Evolutionary conservation across 2,797 vertebrate species (phyloP).

Genomic region (Argentina silus): DNA sequence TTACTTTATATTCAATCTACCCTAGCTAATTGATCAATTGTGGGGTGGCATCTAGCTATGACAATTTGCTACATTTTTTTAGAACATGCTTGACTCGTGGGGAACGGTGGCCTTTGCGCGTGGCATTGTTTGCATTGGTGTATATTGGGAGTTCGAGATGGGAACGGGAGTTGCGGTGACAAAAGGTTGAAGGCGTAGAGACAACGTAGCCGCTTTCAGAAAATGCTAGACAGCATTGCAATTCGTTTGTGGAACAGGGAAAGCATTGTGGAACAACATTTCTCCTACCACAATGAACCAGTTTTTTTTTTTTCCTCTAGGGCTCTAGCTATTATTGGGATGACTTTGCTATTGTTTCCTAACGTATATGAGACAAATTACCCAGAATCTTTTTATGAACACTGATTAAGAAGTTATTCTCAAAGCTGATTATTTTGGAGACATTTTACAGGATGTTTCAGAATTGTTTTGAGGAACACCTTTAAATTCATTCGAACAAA

Average conservation of each 20-base stretch:
- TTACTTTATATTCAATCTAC: too few relatives aligned
- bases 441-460: too few relatives aligned
- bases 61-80: slow-evolving; percentile 29
- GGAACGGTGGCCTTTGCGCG: slow-evolving; percentile 65
- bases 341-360: slow-evolving; percentile 3
- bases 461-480: too few relatives aligned
- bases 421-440: too few relatives aligned
- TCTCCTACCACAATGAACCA: slow-evolving; percentile 64
- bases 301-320: slow-evolving; percentile 40
- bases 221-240: slow-evolving; percentile 74
- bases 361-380: neutral
- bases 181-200: slow-evolving; percentile 75
- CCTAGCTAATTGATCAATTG: too few relatives aligned
- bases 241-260: slow-evolving; percentile 62
- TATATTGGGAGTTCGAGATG: slow-evolving; percentile 69
- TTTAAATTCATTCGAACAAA: too few relatives aligned
- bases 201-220: slow-evolving; percentile 76
- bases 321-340: neutral
- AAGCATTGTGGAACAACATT: slow-evolving; percentile 63
- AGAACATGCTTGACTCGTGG: slow-evolving; percentile 76
- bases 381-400: too few relatives aligned
- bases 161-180: slow-evolving; percentile 60
- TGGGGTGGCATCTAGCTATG: too few relatives aligned
- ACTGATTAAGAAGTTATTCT: too few relatives aligned
- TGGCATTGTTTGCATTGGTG: slow-evolving; percentile 65